A percentile compares a stretch with the other conserved stretches of the same genome.
These are phyloP conservation scores for Neria commutata DNA, from an alignment of 2,888 invertebrate species.

Conservation along the genomic window DNA sequence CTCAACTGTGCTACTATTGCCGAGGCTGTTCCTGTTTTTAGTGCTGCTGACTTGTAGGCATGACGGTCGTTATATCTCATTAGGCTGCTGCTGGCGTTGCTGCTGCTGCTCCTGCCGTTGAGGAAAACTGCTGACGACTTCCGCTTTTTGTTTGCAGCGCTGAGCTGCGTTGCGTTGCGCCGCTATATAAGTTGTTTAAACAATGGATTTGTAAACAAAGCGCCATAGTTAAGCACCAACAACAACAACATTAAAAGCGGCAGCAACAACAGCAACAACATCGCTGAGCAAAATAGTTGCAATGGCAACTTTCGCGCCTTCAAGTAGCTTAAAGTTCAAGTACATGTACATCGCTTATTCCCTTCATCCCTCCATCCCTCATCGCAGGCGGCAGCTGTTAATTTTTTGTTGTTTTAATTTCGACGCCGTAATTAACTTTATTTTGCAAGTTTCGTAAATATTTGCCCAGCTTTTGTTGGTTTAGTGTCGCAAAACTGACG, in stretches of 20 bases:
- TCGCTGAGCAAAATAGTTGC: background rate
- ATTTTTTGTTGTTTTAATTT: background rate
- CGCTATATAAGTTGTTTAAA: conserved; percentile 13
- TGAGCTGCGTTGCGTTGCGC: background rate
- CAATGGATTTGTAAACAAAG: conserved; percentile 22
- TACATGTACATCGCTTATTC: conserved; percentile 15
- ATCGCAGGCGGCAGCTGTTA: too few species aligned
- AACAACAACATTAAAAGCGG: background rate
- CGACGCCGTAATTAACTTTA: conserved; percentile 18
- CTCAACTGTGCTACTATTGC: background rate
- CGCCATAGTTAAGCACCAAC: background rate
- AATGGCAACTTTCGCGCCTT: background rate
- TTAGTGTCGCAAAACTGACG: background rate
- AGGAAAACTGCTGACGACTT: conserved; percentile 16
- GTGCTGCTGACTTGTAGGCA: too few species aligned
- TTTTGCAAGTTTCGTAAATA: conserved; percentile 9
- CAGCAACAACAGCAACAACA: background rate
- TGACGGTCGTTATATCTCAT: background rate
- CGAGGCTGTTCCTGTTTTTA: background rate
- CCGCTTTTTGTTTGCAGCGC: conserved; percentile 4
- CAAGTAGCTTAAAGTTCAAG: conserved; percentile 24
- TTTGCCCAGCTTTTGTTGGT: conserved; percentile 1
- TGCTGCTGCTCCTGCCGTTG: background rate
- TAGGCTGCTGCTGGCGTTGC: background rate
- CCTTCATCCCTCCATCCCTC: background rate